Conservation (phyloP, 92 coral and sea anemone species). For the Siderastrea radians region DNA sequence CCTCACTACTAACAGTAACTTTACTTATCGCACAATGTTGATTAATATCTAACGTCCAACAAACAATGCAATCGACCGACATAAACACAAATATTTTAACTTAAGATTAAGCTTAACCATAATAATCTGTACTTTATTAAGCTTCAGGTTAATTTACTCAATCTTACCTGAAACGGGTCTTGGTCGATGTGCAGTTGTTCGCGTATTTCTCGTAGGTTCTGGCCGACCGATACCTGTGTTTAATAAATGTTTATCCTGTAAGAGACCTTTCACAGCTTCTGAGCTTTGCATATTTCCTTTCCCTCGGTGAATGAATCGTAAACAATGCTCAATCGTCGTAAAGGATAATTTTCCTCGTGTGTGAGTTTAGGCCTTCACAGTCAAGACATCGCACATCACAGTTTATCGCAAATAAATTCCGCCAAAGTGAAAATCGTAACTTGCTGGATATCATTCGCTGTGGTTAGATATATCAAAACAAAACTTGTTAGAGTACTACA, state of each 20-base stretch:
- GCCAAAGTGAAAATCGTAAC: background rate
- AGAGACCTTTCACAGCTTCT: slow-evolving; percentile 74
- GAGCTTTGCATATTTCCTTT: slow-evolving; percentile 79
- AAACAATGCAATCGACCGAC: background rate
- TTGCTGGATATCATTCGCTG: background rate
- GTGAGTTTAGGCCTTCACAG: too few relatives aligned
- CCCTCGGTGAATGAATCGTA: background rate
- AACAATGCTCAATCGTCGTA: background rate
- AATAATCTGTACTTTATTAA: background rate
- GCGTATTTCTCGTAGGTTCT: slow-evolving; percentile 37
- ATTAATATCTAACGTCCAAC: background rate
- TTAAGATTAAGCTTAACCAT: background rate
- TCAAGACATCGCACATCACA: background rate
- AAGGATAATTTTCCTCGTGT: background rate
- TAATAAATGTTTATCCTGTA: slow-evolving; percentile 79
- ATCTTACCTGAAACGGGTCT: slow-evolving; percentile 62
- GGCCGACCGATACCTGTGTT: slow-evolving; percentile 29
- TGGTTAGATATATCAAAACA: background rate
- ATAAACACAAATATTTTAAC: background rate
- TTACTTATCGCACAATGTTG: too few relatives aligned
- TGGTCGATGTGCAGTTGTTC: slow-evolving; percentile 35
- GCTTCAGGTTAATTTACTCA: background rate
- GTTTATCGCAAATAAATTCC: background rate
- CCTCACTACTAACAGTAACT: too few relatives aligned
- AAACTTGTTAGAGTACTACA: background rate